Percentiles rank a stretch among this genome's conserved stretches.
These are phyloP conservation scores for Oreonectes daqikongensis DNA, from an alignment of 2,797 vertebrate genomes.

Conservation along the genomic window DNA sequence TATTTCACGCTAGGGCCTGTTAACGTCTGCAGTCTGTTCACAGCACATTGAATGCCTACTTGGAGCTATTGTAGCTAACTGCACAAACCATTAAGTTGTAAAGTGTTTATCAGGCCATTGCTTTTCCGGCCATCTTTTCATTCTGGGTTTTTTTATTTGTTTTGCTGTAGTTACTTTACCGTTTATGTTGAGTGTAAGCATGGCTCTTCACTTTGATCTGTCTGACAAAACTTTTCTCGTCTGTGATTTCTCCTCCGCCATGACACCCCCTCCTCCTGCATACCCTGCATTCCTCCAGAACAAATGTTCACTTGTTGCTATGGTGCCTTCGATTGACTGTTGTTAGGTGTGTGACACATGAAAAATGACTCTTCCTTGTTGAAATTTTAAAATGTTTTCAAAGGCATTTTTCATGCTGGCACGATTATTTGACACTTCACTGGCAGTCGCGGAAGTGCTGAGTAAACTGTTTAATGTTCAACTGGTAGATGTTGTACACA, in stretches of 20 bases:
- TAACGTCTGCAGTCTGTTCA: conserved; percentile 3
- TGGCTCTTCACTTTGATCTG: conserved; percentile 70
- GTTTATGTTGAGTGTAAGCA: conserved; percentile 38
- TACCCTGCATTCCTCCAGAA: conserved; percentile 88
- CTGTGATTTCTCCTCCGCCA: conserved; percentile 20
- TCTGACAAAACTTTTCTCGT: conserved; percentile 58
- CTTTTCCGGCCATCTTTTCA: background rate
- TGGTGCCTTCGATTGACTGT: conserved; percentile 81
- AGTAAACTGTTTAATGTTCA: background rate
- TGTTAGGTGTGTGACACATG: conserved; percentile 68
- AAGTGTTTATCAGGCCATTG: conserved; percentile 15
- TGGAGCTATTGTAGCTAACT: background rate
- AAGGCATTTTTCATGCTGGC: background rate
- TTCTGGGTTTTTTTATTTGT: background rate
- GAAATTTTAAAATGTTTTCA: background rate
- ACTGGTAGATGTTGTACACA: background rate
- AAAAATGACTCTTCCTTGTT: conserved; percentile 19
- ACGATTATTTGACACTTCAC: background rate
- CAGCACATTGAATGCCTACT: background rate
- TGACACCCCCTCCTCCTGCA: conserved; percentile 75
- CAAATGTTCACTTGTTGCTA: conserved; percentile 92
- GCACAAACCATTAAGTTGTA: background rate
- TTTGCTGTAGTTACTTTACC: background rate
- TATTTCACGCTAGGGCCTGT: background rate
- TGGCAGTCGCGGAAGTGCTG: background rate